phyloP scores from a whole-genome alignment of 2,797 vertebrate species.

The Podarcis lilfordi region DNA sequence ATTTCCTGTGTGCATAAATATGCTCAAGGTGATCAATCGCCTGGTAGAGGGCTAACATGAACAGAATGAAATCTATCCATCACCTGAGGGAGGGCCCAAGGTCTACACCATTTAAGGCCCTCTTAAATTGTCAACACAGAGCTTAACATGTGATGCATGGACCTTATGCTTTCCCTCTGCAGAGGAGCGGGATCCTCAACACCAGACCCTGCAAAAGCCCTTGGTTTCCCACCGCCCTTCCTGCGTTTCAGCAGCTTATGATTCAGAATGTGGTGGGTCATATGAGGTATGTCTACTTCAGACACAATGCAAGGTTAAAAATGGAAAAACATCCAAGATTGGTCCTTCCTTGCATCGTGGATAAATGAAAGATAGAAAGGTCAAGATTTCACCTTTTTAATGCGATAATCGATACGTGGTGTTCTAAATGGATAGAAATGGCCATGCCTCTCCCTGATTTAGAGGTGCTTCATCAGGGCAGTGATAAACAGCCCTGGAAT shows the following conservation, averaged over 20 bases:
- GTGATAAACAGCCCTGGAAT: slow-evolving; percentile 8
- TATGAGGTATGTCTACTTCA: slow-evolving; percentile 8
- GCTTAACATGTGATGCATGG: background rate
- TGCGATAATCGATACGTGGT: background rate
- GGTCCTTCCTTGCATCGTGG: slow-evolving; percentile 8
- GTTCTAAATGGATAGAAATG: slow-evolving; percentile 22
- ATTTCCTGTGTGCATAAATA: slow-evolving; percentile 33
- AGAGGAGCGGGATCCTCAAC: background rate
- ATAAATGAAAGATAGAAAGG: slow-evolving; percentile 21
- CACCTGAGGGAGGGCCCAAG: background rate
- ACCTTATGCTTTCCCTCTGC: background rate
- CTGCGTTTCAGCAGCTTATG: background rate
- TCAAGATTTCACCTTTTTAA: slow-evolving; percentile 41
- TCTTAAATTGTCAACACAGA: slow-evolving; percentile 4
- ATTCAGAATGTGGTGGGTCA: slow-evolving; percentile 5
- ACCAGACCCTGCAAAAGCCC: background rate
- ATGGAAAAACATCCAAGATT: background rate
- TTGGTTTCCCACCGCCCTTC: background rate
- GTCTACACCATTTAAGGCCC: background rate
- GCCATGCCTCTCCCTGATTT: background rate
- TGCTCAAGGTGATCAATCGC: slow-evolving; percentile 21
- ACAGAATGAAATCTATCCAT: background rate
- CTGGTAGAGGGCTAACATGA: slow-evolving; percentile 1
- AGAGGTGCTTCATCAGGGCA: background rate
- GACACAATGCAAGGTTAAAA: slow-evolving; percentile 8